These are phyloP conservation scores for Microcebus lehilahytsara DNA, from an alignment of 2,113 vertebrate species.

Conservation along the genomic window DNA sequence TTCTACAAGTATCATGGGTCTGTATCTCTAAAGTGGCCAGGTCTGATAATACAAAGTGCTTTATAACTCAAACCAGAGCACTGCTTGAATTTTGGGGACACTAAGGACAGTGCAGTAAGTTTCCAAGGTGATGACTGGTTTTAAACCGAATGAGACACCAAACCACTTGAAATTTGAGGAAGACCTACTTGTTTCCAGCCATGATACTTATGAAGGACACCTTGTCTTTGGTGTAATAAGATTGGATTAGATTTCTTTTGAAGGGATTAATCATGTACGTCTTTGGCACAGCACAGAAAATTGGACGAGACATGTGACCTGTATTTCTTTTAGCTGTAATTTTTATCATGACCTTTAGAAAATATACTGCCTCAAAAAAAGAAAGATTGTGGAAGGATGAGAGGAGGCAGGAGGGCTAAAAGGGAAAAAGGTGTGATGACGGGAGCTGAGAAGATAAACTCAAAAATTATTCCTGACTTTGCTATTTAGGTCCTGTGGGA, in stretches of 20 bases:
- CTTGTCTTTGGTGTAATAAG: slow-evolving; percentile 21
- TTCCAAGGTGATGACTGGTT: slow-evolving; percentile 37
- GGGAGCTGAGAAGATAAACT: not conserved
- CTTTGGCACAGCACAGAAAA: not conserved
- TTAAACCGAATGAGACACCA: not conserved
- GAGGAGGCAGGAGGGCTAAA: not conserved
- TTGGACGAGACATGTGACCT: not conserved
- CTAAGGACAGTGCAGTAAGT: not conserved
- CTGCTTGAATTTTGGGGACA: slow-evolving; percentile 2
- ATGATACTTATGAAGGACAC: slow-evolving; percentile 31
- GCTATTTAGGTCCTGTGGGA: not conserved
- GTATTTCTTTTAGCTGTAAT: not conserved
- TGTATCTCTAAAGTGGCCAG: slow-evolving; percentile 13
- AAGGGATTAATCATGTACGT: slow-evolving; percentile 13
- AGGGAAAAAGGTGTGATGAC: not conserved
- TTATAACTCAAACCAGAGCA: not conserved
- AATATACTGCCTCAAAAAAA: not conserved
- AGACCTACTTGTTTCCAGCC: not conserved
- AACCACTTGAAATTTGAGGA: slow-evolving; percentile 43
- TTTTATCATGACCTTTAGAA: slow-evolving; percentile 49
- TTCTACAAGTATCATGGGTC: not conserved
- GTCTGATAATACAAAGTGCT: slow-evolving; percentile 14
- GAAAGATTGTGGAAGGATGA: not conserved
- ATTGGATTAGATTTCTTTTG: slow-evolving; percentile 43
- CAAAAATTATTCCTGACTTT: not conserved